phyloP scores from a whole-genome alignment of 2,888 invertebrate species.

The Polyploca ridens region DNA sequence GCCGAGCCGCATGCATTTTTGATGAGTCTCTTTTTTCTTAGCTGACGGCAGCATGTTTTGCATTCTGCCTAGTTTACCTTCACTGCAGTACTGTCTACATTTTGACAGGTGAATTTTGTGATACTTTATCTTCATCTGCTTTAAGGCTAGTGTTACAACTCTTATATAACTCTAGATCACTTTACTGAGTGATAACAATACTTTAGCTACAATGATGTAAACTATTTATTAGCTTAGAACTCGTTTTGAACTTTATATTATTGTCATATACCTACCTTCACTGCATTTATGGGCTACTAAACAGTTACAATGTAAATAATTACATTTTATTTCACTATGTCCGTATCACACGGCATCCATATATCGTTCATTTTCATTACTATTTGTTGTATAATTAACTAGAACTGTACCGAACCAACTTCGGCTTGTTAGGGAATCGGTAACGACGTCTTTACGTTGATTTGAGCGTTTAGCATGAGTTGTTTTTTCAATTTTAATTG shows the following conservation, averaged over 20 bases:
- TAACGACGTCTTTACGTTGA: constrained; percentile 76
- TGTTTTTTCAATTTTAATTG: constrained; percentile 71
- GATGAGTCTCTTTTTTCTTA: constrained; percentile 57
- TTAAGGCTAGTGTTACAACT: not conserved
- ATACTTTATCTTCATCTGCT: not conserved
- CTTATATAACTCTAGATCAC: not conserved
- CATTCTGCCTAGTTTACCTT: constrained; percentile 9
- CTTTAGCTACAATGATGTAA: too few relatives aligned
- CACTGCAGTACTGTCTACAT: constrained; percentile 1
- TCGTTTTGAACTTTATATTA: not conserved
- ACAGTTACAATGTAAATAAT: constrained; percentile 2
- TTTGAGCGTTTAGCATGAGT: constrained; percentile 69
- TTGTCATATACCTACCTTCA: not conserved
- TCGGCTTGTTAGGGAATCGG: constrained; percentile 68
- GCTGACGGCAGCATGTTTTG: constrained; percentile 17
- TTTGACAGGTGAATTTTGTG: constrained; percentile 15
- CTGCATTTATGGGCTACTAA: not conserved
- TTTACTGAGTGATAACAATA: not conserved
- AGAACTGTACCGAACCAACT: constrained; percentile 50
- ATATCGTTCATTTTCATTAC: constrained; percentile 47
- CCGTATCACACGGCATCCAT: constrained; percentile 47
- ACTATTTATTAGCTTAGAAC: too few relatives aligned
- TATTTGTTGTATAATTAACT: constrained; percentile 66
- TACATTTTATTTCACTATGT: constrained; percentile 13
- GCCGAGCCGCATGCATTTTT: constrained; percentile 70